A percentile compares a stretch with the other conserved stretches of the same genome.
Conservation (phyloP, 2,113 vertebrate species). For the Ascaphus truei region DNA sequence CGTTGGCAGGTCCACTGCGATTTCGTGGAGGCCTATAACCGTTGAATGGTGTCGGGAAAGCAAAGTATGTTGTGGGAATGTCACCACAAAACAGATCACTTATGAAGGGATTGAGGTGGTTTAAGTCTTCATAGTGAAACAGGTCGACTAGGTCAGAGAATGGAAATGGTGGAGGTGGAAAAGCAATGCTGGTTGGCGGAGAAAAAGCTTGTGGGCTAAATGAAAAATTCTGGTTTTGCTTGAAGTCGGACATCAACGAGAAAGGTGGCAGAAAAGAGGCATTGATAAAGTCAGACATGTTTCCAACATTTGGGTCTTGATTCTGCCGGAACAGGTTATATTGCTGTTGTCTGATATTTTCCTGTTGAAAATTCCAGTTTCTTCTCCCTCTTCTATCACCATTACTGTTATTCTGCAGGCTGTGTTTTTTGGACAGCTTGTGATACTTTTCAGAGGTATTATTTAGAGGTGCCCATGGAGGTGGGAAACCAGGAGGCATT, state of each 20-base stretch:
- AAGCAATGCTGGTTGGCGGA: slow-evolving; percentile 31
- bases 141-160: slow-evolving; percentile 50
- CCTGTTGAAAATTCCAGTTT: slow-evolving; percentile 37
- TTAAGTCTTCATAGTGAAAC: slow-evolving; percentile 47
- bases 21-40: slow-evolving; percentile 46
- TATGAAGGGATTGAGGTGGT: slow-evolving; percentile 48
- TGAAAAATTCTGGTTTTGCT: slow-evolving; percentile 34
- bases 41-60: slow-evolving; percentile 38
- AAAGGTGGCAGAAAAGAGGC: slow-evolving; percentile 45
- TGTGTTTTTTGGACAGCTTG: slow-evolving; percentile 36
- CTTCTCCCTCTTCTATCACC: slow-evolving; percentile 33
- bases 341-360: not conserved
- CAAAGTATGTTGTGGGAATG: slow-evolving; percentile 38
- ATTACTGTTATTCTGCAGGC: not conserved
- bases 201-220: slow-evolving; percentile 37
- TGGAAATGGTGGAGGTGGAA: slow-evolving; percentile 14
- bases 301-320: slow-evolving; percentile 8
- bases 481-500: not conserved
- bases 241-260: slow-evolving; percentile 40
- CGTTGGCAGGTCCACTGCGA: slow-evolving; percentile 50
- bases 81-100: slow-evolving; percentile 52
- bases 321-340: slow-evolving; percentile 6
- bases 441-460: slow-evolving; percentile 29
- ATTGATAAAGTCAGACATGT: slow-evolving; percentile 46
- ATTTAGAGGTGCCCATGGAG: not conserved